Base-by-base conservation (phyloP, 1,140 invertebrate species). In the Epicauta chinensis region DNA sequence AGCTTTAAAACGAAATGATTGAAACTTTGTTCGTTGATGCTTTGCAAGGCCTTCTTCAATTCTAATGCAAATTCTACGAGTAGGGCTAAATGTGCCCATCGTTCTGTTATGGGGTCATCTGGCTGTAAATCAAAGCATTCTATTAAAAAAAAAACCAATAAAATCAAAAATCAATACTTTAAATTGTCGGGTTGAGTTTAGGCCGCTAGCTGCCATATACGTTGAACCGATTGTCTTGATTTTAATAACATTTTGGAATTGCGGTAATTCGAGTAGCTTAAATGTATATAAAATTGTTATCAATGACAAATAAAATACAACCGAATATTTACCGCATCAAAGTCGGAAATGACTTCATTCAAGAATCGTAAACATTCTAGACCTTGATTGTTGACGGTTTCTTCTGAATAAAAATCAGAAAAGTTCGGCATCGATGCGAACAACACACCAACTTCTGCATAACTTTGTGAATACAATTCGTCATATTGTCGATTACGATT, bases 151-250 rank as follows among this genome's bases (percentile, higher is more conserved):
- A n/a, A n/a, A 9, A 34, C 3, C 11, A 3, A 34, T 34, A 10
- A 11, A 34, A 7, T n/a, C 32, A 34, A 13, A 47, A 51, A 53
- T 30, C 63, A 55, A 64, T 66, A 85, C 83, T 73, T 82, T 79
- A 51, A 82, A 77, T 62, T 81, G 76, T 65, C 78, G 77, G 12
- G 82, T 77, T 31, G 84, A 79, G 64, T 88, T 91, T 56, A 95
- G 77, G 34, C 94, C 95, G 58, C 91, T 93, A 0, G 94, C 93
- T 34, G 93, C 93, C 95, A 98, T 98, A 66, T 97, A 98, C 0
- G 93, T 97, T 1, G 93, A 94, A 16, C 93, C 91, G 60, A 98
- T 97, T 10, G 95, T 98, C 74, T 98, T 98, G 40, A 98, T 98
- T 78, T 98, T 98, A 44, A 93, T 94, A 30, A 96, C 92, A 63